Evolutionary conservation across 2,888 invertebrate genomes (phyloP).

Genomic region (Diachrysia chrysitis): DNA sequence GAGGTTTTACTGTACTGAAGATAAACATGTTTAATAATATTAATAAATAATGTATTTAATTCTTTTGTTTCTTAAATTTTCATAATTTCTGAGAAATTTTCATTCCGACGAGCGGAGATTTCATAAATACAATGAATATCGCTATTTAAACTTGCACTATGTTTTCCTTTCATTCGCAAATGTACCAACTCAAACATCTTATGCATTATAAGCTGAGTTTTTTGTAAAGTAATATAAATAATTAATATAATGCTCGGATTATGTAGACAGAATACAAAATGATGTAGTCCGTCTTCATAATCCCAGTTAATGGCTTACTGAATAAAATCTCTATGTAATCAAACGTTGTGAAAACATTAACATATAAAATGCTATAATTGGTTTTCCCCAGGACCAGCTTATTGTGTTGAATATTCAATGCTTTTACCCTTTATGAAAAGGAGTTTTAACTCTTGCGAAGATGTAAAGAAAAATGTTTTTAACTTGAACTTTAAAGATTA

Average conservation of each 20-base stretch:
- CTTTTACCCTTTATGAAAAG: slow-evolving; percentile 22
- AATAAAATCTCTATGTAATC: slow-evolving; percentile 43
- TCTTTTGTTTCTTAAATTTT: no score
- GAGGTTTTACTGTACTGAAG: no score
- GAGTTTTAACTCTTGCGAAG: slow-evolving; percentile 1
- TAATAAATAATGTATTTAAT: no score
- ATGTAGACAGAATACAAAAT: slow-evolving; percentile 21
- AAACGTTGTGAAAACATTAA: slow-evolving; percentile 49
- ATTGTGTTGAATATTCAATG: slow-evolving; percentile 50
- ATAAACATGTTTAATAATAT: no score
- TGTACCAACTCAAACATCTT: slow-evolving; percentile 8
- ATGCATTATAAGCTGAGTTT: slow-evolving; percentile 14
- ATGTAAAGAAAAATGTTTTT: slow-evolving; percentile 2
- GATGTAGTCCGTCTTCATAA: slow-evolving; percentile 35
- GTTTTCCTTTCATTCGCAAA: slow-evolving; percentile 15
- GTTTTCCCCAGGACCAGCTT: slow-evolving; percentile 27
- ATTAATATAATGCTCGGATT: slow-evolving; percentile 24
- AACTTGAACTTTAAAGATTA: not conserved
- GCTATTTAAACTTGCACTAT: not conserved
- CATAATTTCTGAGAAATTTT: no score
- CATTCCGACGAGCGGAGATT: no score
- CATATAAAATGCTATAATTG: slow-evolving; percentile 45
- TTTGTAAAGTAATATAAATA: slow-evolving; percentile 31
- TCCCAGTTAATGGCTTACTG: slow-evolving; percentile 37
- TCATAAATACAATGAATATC: not conserved